Evolutionary conservation across 2,113 vertebrate genomes (phyloP).

Genomic region (Leuciscus idus): DNA sequence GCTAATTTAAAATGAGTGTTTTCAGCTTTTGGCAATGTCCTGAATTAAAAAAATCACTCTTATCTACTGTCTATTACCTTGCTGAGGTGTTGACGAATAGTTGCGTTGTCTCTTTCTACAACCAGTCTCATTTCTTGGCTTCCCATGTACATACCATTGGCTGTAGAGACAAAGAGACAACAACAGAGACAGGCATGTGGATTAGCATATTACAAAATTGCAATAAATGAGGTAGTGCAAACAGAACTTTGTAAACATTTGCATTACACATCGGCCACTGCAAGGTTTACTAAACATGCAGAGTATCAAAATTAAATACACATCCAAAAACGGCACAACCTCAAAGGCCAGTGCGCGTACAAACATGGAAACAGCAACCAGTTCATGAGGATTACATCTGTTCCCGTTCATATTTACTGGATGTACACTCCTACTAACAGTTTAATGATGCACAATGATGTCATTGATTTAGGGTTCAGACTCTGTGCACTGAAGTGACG

Average conservation of each 20-base stretch:
- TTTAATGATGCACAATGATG: constrained; percentile 15
- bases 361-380: constrained; percentile 29
- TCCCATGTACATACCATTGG: constrained; percentile 89
- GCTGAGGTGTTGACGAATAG: constrained; percentile 83
- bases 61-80: constrained; percentile 79
- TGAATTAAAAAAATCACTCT: neutral
- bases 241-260: constrained; percentile 10
- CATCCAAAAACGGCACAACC: neutral
- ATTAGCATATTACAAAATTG: constrained; percentile 3
- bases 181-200: neutral
- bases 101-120: constrained; percentile 83
- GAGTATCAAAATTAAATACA: neutral
- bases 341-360: constrained; percentile 6
- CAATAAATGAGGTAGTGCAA: neutral
- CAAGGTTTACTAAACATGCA: neutral
- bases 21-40: neutral
- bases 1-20: neutral
- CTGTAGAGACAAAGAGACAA: constrained; percentile 69
- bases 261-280: constrained; percentile 17
- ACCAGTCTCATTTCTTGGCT: constrained; percentile 91
- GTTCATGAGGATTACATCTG: constrained; percentile 38
- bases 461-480: constrained; percentile 13
- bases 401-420: constrained; percentile 26
- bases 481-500: constrained; percentile 7
- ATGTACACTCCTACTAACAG: constrained; percentile 7